Evolutionary conservation across 2,113 vertebrate species (phyloP).

Genomic region (Bolborhynchus lineola): DNA sequence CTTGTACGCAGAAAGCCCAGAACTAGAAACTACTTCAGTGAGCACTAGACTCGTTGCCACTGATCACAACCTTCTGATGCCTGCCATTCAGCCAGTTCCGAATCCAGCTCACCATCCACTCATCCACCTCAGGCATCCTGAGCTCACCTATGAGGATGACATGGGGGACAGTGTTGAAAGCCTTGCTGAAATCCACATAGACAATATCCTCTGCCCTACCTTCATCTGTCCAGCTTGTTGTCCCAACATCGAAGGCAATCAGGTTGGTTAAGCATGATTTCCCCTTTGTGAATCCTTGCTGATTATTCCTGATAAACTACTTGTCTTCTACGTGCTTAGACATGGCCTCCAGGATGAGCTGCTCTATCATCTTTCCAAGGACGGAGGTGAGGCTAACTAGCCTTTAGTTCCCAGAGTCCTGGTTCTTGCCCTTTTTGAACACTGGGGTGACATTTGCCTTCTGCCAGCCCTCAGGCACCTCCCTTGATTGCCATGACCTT

Average conservation of each 20-base stretch:
- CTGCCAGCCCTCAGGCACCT: background rate
- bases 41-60: background rate
- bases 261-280: background rate
- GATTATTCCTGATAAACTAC: background rate
- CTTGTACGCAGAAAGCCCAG: background rate
- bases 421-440: background rate
- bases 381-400: background rate
- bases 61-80: background rate
- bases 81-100: background rate
- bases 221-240: background rate
- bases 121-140: background rate
- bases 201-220: background rate
- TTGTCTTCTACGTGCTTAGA: background rate
- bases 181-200: background rate
- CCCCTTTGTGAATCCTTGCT: background rate
- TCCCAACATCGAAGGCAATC: background rate
- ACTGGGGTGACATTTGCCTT: background rate
- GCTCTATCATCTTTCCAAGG: background rate
- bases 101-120: background rate
- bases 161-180: background rate
- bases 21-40: background rate
- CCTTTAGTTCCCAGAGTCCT: background rate
- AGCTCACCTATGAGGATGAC: background rate
- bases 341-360: background rate
- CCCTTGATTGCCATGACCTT: background rate